These are phyloP conservation scores for Dexiosoma caninum DNA, from an alignment of 2,888 invertebrate species.

Conservation along the genomic window DNA sequence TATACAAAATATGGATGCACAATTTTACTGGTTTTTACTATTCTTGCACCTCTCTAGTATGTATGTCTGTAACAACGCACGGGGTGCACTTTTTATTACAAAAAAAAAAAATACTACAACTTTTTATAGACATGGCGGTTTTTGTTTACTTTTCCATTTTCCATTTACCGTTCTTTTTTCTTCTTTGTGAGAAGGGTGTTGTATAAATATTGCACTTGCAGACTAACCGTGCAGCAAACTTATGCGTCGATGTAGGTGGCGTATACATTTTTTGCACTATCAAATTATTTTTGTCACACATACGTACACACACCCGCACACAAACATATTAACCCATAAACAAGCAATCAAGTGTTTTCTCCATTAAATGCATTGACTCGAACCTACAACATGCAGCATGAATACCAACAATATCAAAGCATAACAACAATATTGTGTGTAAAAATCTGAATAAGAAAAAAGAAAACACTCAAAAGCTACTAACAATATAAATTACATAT, in stretches of 20 bases:
- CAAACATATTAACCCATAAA: neutral
- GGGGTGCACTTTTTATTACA: no score
- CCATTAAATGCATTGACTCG: constrained; percentile 49
- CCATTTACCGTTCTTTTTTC: neutral
- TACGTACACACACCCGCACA: no score
- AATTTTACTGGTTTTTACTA: no score
- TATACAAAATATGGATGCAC: neutral
- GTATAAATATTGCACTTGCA: constrained; percentile 38
- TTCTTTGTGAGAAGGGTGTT: neutral
- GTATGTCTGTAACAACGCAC: no score
- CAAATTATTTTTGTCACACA: constrained; percentile 34
- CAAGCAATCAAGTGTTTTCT: constrained; percentile 31
- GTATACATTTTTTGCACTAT: constrained; percentile 12
- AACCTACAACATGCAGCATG: constrained; percentile 44
- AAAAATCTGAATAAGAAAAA: constrained; percentile 24
- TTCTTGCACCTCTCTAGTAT: no score
- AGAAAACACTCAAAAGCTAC: constrained; percentile 3
- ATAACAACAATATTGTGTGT: constrained; percentile 26
- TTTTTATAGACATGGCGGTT: constrained; percentile 11
- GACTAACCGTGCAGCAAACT: neutral
- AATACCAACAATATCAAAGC: constrained; percentile 30
- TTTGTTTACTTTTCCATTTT: neutral
- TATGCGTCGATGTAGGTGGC: constrained; percentile 2
- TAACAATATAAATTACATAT: constrained; percentile 24
- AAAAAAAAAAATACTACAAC: constrained; percentile 17